Evolutionary conservation across 2,113 vertebrate genomes (phyloP), one percentile per base, ranked within the genome.

Genomic region (Vulpes ferrilata): DNA sequence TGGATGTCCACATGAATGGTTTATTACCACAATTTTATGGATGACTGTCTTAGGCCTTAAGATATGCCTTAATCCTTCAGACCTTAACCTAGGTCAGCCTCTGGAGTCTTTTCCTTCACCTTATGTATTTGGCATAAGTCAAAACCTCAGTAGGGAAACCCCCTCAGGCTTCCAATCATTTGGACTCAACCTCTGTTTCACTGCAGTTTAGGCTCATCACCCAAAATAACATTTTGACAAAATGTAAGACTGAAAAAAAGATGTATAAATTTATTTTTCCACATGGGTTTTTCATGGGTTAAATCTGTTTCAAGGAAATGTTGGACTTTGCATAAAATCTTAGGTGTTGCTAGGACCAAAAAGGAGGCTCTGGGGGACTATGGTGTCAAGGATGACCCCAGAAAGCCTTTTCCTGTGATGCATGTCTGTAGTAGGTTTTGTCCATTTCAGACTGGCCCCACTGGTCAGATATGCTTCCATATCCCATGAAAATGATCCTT

Each of bases 321-420:
- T 73, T 53, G 64, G 43, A 57, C n/a, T 84, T 87, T 84, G 48
- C 32, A 84, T 88, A 32, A 53, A 92, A 84, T 89, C 82, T 84
- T 88, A 59, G 57, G 25, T 12, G 53, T 60, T 4, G 6, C 32
- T 20, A n/a, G 10, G 30, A 59, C 38, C 0, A 84, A 85, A 90
- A 64, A 13, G 7, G 20, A 85, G 30, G 19, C 38, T 81, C 51
- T 64, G 25, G 12, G 35, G 67, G 38, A 62, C 6, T 67, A 51
- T 23, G 5, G 3, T 73, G 55, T 64, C 43, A 79, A 53, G 23
- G 23, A 35, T 4, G 13, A 12, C 16, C 16, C 8, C 15, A 23
- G 57, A 91, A 7, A 79, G 23, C 3, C 57, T 38, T 23, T 92
- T 11, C 35, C 8, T 35, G 43, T 2, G 9, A 16, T 22, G 13